Evolutionary conservation across 2,888 invertebrate species (phyloP).

Genomic region (Hypolimnas misippus): DNA sequence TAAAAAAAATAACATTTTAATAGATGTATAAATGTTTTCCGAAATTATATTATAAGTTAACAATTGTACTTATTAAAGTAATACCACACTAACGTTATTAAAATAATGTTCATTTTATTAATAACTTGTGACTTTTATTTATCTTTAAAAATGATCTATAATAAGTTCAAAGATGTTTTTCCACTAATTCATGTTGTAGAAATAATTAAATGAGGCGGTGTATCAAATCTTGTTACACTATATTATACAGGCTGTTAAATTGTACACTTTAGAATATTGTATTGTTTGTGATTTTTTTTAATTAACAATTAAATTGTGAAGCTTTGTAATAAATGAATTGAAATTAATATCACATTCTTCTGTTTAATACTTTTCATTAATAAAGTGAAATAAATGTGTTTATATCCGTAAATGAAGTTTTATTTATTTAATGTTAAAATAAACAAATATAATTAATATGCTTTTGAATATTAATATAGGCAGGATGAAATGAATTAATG

Average conservation of each 20-base stretch:
- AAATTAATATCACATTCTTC: conserved; percentile 6
- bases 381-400: conserved; percentile 40
- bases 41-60: conserved; percentile 8
- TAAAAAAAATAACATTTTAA: conserved; percentile 9
- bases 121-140: neutral
- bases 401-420: conserved; percentile 37
- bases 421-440: conserved; percentile 18
- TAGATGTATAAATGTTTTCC: conserved; percentile 1
- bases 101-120: neutral
- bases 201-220: neutral
- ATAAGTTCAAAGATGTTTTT: neutral
- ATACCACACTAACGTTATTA: neutral
- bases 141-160: neutral
- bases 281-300: neutral
- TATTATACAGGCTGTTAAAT: conserved; percentile 8
- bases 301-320: neutral
- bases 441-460: no score
- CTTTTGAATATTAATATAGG: neutral
- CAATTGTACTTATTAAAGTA: conserved; percentile 9
- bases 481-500: no score
- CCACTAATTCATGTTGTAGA: neutral
- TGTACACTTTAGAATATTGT: neutral
- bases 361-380: conserved; percentile 24
- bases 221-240: neutral
- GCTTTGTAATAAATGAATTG: neutral